Conservation (phyloP, 2,888 invertebrate species). For the Lysandra coridon region DNA sequence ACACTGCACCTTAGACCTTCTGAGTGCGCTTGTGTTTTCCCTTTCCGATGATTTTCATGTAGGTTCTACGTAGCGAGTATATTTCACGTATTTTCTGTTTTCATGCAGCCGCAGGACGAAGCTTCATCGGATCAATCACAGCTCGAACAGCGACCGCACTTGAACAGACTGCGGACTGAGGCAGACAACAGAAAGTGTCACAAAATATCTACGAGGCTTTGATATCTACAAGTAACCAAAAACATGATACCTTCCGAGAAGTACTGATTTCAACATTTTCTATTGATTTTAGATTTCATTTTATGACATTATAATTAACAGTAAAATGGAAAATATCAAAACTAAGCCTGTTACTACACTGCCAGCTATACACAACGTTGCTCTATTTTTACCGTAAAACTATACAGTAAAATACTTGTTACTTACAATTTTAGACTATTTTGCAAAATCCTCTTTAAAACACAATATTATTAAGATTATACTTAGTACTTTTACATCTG, state of each 20-base stretch:
- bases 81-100: slow-evolving; percentile 11
- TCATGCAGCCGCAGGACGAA: slow-evolving; percentile 27
- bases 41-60: neutral
- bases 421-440: slow-evolving; percentile 1
- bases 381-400: slow-evolving; percentile 1
- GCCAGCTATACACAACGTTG: slow-evolving; percentile 5
- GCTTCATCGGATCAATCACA: slow-evolving; percentile 24
- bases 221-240: neutral
- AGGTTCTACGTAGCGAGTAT: neutral
- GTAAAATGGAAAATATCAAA: slow-evolving; percentile 2
- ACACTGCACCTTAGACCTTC: neutral
- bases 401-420: slow-evolving; percentile 5
- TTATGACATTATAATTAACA: neutral
- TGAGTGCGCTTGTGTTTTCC: slow-evolving; percentile 15
- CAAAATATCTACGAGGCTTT: neutral
- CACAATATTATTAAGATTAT: slow-evolving; percentile 15
- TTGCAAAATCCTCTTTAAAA: neutral
- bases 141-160: slow-evolving; percentile 25
- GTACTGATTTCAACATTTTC: neutral
- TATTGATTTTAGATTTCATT: neutral
- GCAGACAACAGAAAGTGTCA: neutral
- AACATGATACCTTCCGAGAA: neutral
- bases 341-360: neutral
- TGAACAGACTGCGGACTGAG: neutral
- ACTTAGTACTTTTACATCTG: slow-evolving; percentile 8